These are phyloP conservation scores for Drosophila merina DNA, from an alignment of 2,888 invertebrate species.

Conservation along the genomic window DNA sequence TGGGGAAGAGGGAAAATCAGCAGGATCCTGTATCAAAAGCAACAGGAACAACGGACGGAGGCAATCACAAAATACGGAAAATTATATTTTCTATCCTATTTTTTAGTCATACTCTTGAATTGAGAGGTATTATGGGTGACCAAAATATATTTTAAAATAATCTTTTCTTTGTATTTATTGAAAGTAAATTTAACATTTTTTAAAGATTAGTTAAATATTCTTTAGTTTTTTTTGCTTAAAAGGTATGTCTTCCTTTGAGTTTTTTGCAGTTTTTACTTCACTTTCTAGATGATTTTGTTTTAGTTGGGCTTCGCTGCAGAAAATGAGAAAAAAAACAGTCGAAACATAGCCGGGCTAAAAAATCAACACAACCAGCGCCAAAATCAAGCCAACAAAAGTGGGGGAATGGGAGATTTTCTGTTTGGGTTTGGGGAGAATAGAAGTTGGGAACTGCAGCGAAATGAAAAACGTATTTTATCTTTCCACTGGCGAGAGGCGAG, in stretches of 20 bases:
- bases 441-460: constrained; percentile 64
- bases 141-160: background rate
- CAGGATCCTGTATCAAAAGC: constrained; percentile 25
- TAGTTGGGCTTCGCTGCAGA: constrained; percentile 69
- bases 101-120: background rate
- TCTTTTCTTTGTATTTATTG: background rate
- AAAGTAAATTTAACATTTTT: background rate
- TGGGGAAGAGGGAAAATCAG: constrained; percentile 6
- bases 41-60: constrained; percentile 53
- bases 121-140: background rate
- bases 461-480: constrained; percentile 79
- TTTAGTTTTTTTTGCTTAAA: background rate
- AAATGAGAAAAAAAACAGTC: constrained; percentile 60
- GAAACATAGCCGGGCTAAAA: constrained; percentile 62
- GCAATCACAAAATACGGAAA: constrained; percentile 77
- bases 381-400: constrained; percentile 40
- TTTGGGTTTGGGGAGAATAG: background rate
- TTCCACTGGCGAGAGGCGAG: constrained; percentile 63
- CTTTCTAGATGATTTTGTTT: constrained; percentile 42
- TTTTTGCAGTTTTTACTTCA: background rate
- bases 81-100: constrained; percentile 59
- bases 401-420: constrained; percentile 29
- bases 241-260: background rate
- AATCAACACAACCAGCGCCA: constrained; percentile 55
- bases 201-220: background rate